Evolutionary conservation across 2,113 vertebrate species (phyloP), one percentile per base, ranked within the genome.

Genomic region (Psittacara wagleri): DNA sequence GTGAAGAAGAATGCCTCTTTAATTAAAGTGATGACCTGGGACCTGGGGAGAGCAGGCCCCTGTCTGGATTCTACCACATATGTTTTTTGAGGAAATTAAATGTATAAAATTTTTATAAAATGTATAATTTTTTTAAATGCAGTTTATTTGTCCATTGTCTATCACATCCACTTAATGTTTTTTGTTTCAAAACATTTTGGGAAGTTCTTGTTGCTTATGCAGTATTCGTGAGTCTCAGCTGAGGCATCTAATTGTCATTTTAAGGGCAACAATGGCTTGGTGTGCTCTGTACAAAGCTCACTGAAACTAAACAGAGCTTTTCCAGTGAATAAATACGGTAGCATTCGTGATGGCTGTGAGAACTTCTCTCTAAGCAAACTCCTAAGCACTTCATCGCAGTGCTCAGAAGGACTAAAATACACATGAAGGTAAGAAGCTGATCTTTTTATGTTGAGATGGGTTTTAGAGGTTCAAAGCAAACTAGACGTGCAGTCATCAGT

Each of bases 1-100:
- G 20, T 90, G 28, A 92, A 70, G 75, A 93, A 86, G 43, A 46
- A 78, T 68, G 16, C 54, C 61, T 94, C 59, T 86, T 33, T 78
- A 66, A 51, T 72, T 72, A 23, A 86, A 88, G 31, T 51, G 46
- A 43, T 92, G 61, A 90, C 46, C 87, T 87, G 35, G 22, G n/a
- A 82, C 48, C 4, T 37, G 27, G 43, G 23, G 46, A 90, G 19
- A 70, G 10, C 13, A 73, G 9, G 7, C 15, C 93, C 6, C 27
- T 83, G 80, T 86, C 59, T 70, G 14, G 33, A 70, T 83, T 93
- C 64, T 17, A 69, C 15, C 19, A 46, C 13, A 31, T 17, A 33
- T 1, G 0, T 19, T 41, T 86, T 43, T 31, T 74, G 27, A 31
- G 62, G 49, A 62, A 93, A 77, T 1, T 7, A 62, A 72, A 59